Evolutionary conservation across 2,888 invertebrate species (phyloP).

Genomic region (Pterostichus niger): DNA sequence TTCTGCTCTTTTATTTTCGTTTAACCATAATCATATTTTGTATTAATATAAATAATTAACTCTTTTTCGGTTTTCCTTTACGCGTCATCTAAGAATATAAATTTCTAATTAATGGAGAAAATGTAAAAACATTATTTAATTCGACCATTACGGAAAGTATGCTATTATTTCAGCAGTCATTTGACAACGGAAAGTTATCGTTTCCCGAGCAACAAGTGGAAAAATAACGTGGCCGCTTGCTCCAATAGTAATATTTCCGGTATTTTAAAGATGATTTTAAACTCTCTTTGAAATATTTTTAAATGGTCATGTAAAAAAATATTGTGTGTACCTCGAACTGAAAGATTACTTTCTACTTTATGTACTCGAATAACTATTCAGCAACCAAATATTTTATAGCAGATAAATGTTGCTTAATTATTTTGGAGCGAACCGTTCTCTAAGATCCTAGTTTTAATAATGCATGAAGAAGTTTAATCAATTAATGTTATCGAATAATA

Average conservation of each 20-base stretch:
- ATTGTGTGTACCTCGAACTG: no score
- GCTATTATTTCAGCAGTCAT: no score
- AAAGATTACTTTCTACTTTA: no score
- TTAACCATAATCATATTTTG: neutral
- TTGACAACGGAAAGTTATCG: no score
- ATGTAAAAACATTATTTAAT: neutral
- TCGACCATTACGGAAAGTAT: no score
- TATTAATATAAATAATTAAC: neutral
- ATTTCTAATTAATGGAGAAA: neutral
- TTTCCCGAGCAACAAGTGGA: no score
- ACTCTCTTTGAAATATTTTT: no score
- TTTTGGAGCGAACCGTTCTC: neutral
- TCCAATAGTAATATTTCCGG: no score
- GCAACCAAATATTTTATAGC: neutral
- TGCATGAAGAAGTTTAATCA: neutral
- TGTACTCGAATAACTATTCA: no score
- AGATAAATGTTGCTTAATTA: conserved; percentile 6
- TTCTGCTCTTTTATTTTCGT: neutral
- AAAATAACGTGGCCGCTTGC: no score
- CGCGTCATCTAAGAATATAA: neutral
- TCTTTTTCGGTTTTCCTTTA: neutral
- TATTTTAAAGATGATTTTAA: no score
- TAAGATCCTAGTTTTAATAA: neutral
- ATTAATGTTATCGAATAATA: conserved; percentile 2
- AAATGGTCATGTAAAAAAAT: no score